These are phyloP conservation scores for Choloepus hoffmanni DNA, from an alignment of 2,113 vertebrate species.

Conservation along the genomic window DNA sequence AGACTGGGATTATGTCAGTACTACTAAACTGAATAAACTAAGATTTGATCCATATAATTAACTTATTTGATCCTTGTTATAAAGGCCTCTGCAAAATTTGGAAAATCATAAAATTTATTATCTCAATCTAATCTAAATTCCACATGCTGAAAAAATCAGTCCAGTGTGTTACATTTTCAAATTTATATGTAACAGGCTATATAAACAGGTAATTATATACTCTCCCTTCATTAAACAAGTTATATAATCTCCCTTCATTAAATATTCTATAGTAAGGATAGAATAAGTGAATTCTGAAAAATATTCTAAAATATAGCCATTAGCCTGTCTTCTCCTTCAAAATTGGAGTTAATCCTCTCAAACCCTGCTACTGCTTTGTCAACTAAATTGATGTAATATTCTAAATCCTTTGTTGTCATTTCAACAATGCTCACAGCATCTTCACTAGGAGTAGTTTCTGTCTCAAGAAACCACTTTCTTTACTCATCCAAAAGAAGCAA, in stretches of 20 bases:
- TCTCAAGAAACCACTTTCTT: too few relatives aligned
- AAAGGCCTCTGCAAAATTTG: neutral
- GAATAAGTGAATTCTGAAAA: neutral
- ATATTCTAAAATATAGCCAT: neutral
- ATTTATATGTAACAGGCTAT: neutral
- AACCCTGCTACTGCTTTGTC: too few relatives aligned
- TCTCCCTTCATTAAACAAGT: neutral
- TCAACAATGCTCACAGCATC: too few relatives aligned
- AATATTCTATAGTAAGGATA: neutral
- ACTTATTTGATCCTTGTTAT: conserved; percentile 6
- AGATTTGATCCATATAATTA: neutral
- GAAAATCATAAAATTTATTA: neutral
- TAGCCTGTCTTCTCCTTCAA: neutral
- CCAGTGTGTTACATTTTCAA: neutral
- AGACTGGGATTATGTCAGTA: neutral
- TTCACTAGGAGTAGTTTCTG: too few relatives aligned
- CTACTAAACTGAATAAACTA: conserved; percentile 44
- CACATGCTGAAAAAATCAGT: neutral
- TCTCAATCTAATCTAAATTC: neutral
- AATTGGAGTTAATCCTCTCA: too few relatives aligned
- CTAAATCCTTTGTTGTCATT: too few relatives aligned
- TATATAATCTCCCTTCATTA: neutral
- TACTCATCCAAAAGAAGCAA: too few relatives aligned
- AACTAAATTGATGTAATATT: too few relatives aligned
- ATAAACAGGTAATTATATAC: too few relatives aligned